These are phyloP conservation scores for Recurvirostra avosetta DNA, from an alignment of 2,113 vertebrate genomes.

Conservation along the genomic window DNA sequence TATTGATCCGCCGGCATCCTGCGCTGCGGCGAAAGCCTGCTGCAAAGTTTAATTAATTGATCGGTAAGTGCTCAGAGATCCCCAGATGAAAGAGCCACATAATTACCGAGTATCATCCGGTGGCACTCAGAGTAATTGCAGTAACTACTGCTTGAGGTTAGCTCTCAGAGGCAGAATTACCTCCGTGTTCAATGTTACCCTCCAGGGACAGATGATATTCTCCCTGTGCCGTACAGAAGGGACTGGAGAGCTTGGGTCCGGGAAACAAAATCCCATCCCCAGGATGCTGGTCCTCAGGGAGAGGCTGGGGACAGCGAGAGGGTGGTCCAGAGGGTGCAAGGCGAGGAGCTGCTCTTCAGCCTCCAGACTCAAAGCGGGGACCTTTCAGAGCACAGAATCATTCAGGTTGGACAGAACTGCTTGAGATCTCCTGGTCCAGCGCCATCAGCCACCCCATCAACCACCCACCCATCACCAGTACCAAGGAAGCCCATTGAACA, in stretches of 20 bases:
- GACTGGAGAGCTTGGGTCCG: not conserved
- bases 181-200: not conserved
- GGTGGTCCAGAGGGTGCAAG: too few species aligned
- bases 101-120: conserved; percentile 19
- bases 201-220: not conserved
- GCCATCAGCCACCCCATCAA: not conserved
- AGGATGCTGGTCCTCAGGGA: not conserved
- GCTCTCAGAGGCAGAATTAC: not conserved
- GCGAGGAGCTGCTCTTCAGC: not conserved
- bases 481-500: accelerated
- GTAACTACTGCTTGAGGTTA: not conserved
- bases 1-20: not conserved
- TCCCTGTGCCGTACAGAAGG: not conserved
- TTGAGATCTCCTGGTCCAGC: not conserved
- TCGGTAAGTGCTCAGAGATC: conserved; percentile 16
- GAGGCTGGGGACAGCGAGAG: not conserved
- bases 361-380: accelerated
- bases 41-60: conserved; percentile 50
- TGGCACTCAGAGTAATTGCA: conserved; percentile 7
- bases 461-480: not conserved
- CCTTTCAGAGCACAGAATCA: not conserved
- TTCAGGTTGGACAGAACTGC: not conserved
- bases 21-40: not conserved
- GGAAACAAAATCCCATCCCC: not conserved
- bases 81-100: not conserved